A percentile compares a stretch with the other conserved stretches of the same genome.
phyloP scores from a whole-genome alignment of 2,888 invertebrate species.

The Drosophila hamatofila region DNA sequence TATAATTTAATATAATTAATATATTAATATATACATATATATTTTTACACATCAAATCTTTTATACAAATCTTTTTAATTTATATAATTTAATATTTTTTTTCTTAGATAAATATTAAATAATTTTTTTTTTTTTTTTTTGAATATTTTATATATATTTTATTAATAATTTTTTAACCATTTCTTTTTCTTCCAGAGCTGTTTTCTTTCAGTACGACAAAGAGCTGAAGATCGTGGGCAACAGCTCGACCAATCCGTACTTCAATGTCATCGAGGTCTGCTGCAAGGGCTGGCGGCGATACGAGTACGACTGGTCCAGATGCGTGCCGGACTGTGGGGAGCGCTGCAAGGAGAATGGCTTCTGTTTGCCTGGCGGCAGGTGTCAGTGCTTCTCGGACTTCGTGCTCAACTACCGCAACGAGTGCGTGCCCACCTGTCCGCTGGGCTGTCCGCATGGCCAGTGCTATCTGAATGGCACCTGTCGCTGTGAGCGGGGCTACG shows the following conservation, averaged over 20 bases:
- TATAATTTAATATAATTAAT: no score
- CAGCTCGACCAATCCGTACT: slow-evolving; percentile 72
- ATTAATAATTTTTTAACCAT: no score
- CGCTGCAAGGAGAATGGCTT: slow-evolving; percentile 85
- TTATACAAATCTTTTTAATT: no score
- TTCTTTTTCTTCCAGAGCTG: slow-evolving; percentile 63
- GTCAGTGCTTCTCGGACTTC: slow-evolving; percentile 83
- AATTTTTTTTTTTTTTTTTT: not conserved
- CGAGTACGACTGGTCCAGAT: slow-evolving; percentile 87
- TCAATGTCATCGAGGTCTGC: slow-evolving; percentile 89
- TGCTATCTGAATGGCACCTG: slow-evolving; percentile 85
- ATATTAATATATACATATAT: no score
- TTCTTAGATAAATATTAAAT: not conserved
- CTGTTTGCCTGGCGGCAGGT: slow-evolving; percentile 84
- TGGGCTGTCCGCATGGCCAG: slow-evolving; percentile 83
- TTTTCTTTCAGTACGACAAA: slow-evolving; percentile 83
- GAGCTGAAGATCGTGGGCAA: slow-evolving; percentile 85
- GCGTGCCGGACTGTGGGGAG: slow-evolving; percentile 85
- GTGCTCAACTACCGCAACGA: slow-evolving; percentile 80
- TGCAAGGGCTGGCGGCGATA: slow-evolving; percentile 90
- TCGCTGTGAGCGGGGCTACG: slow-evolving; percentile 79
- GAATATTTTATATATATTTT: no score
- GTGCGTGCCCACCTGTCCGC: slow-evolving; percentile 80
- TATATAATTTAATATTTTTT: not conserved
- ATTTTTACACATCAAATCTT: no score